Conservation (phyloP, 2,113 vertebrate genomes). For the Cryptotis parvus region DNA sequence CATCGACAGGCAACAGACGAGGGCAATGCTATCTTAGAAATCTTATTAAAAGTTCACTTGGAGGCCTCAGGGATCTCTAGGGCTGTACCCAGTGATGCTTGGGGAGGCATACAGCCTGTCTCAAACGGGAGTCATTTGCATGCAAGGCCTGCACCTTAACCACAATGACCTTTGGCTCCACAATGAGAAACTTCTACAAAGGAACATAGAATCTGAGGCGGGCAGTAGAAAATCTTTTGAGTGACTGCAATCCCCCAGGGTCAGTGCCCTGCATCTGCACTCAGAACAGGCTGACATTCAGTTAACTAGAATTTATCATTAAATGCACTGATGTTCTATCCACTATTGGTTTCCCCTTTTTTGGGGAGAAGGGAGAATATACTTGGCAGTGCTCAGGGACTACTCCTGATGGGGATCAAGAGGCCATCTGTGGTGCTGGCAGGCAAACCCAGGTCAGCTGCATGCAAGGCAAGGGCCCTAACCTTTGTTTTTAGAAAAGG, state of each 20-base stretch:
- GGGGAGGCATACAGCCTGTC: too few relatives aligned
- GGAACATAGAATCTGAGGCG: background rate
- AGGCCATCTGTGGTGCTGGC: too few relatives aligned
- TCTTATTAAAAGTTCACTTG: too few relatives aligned
- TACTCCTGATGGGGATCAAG: too few relatives aligned
- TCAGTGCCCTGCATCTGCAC: background rate
- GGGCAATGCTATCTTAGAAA: constrained; percentile 16
- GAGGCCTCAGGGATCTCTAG: too few relatives aligned
- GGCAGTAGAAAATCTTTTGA: background rate
- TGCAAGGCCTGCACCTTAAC: too few relatives aligned
- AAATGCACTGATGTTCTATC: constrained; percentile 28
- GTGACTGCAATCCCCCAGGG: background rate
- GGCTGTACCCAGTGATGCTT: too few relatives aligned
- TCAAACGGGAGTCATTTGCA: too few relatives aligned
- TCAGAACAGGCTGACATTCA: constrained; percentile 38
- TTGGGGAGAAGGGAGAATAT: too few relatives aligned
- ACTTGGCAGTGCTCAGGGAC: too few relatives aligned
- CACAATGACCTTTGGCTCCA: background rate
- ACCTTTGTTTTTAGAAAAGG: background rate
- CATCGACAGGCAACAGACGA: background rate
- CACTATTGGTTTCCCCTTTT: background rate
- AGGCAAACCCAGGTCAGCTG: too few relatives aligned
- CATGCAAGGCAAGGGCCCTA: too few relatives aligned
- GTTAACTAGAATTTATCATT: constrained; percentile 39
- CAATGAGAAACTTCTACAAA: constrained; percentile 41